Percentiles rank a stretch among this genome's conserved stretches.
Evolutionary conservation across 2,888 invertebrate genomes (phyloP).

Genomic region (Eledona agricola): DNA sequence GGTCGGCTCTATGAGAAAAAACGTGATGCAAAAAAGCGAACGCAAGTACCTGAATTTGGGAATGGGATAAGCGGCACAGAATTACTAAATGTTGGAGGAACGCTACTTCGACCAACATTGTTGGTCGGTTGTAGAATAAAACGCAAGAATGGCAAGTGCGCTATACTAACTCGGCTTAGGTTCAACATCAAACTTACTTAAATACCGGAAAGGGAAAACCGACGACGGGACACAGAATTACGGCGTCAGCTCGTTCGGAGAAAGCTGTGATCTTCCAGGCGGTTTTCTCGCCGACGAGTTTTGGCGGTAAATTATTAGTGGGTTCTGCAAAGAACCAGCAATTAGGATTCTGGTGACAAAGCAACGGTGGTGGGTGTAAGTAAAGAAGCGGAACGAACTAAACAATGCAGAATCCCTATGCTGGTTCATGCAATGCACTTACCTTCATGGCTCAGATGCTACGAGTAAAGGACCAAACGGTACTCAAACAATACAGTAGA

Average conservation of each 20-base stretch:
- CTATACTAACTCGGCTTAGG: constrained; percentile 13
- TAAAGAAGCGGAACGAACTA: constrained; percentile 34
- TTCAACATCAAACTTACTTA: constrained; percentile 72
- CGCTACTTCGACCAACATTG: constrained; percentile 66
- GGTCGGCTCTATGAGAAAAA: constrained; percentile 62
- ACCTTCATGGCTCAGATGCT: constrained; percentile 28
- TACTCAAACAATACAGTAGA: too few species aligned
- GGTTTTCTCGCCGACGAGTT: constrained; percentile 60
- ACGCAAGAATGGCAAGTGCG: constrained; percentile 6
- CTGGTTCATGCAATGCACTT: constrained; percentile 45
- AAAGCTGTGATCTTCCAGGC: constrained; percentile 72
- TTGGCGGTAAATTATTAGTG: constrained; percentile 63
- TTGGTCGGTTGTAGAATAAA: constrained; percentile 70
- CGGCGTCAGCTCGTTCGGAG: constrained; percentile 65
- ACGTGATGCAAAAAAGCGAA: constrained; percentile 12
- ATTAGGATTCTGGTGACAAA: constrained; percentile 48
- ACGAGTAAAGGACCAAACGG: too few species aligned
- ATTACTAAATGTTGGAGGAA: constrained; percentile 63
- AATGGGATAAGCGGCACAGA: constrained; percentile 75
- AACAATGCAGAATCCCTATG: constrained; percentile 53
- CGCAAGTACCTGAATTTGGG: constrained; percentile 73
- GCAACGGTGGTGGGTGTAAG: constrained; percentile 13
- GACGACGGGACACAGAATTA: constrained; percentile 74
- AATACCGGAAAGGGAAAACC: constrained; percentile 75
- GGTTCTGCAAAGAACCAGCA: constrained; percentile 62